A percentile compares a stretch with the other conserved stretches of the same genome.
Conservation (phyloP, 1,140 invertebrate genomes). For the Thrips palmi region DNA sequence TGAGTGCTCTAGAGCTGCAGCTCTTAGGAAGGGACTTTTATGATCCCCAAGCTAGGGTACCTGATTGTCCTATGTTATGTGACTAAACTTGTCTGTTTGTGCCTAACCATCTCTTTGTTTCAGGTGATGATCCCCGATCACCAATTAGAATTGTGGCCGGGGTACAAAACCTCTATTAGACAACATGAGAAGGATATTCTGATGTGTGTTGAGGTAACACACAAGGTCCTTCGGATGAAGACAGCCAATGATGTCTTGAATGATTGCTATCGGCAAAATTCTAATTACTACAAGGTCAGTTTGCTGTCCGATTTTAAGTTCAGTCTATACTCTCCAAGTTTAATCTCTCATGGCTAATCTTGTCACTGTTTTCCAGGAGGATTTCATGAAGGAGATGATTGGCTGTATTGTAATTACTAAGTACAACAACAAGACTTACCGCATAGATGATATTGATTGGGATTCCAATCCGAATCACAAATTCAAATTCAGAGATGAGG, state of each 20-base stretch:
- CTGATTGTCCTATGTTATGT: conserved; percentile 11
- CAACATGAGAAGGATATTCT: conserved; percentile 50
- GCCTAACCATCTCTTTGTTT: neutral
- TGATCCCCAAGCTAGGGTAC: conserved; percentile 42
- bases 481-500: conserved; percentile 37
- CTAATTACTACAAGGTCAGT: too few relatives aligned
- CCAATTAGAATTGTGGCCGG: conserved; percentile 47
- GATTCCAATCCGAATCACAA: conserved; percentile 39
- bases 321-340: conserved; percentile 9
- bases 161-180: conserved; percentile 57
- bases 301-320: neutral
- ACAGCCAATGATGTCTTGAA: conserved; percentile 31
- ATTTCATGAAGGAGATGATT: conserved; percentile 26
- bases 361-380: conserved; percentile 18
- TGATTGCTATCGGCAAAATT: conserved; percentile 23
- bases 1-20: conserved; percentile 38
- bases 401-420: conserved; percentile 38
- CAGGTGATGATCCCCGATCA: conserved; percentile 38
- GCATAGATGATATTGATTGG: conserved; percentile 69
- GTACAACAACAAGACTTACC: conserved; percentile 59
- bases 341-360: too few relatives aligned
- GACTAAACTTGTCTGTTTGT: neutral
- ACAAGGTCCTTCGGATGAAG: conserved; percentile 46
- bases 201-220: conserved; percentile 48
- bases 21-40: conserved; percentile 59